Conservation (phyloP, 2,797 vertebrate genomes). For the Buphagus erythrorhynchus region DNA sequence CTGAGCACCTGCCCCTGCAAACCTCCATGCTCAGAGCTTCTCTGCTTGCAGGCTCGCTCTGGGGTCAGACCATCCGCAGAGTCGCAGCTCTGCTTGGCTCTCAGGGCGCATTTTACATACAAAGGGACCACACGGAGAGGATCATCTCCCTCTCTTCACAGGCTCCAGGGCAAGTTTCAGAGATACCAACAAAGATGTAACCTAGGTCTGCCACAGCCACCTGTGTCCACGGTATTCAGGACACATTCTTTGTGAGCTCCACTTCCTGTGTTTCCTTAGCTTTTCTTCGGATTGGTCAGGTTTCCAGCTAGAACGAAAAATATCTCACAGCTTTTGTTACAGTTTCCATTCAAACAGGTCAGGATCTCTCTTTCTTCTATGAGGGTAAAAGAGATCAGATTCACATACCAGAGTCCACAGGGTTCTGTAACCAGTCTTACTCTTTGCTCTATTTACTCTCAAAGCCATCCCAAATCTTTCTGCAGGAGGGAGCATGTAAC, state of each 20-base stretch:
- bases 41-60: background rate
- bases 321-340: background rate
- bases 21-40: background rate
- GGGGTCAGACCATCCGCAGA: accelerated
- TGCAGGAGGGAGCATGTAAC: background rate
- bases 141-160: background rate
- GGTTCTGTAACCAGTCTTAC: background rate
- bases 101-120: background rate
- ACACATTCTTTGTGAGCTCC: background rate
- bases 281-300: background rate
- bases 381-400: background rate
- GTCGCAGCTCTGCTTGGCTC: background rate
- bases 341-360: background rate
- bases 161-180: background rate
- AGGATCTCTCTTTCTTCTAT: background rate
- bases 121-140: background rate
- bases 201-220: background rate
- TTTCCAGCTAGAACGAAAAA: background rate
- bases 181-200: background rate
- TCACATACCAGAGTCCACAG: background rate
- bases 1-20: background rate
- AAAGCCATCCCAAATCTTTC: background rate
- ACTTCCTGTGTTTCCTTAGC: background rate
- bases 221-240: accelerated
- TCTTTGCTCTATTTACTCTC: background rate